These are phyloP conservation scores for Hypanus sabinus DNA, from an alignment of 2,113 vertebrate species.

Conservation along the genomic window DNA sequence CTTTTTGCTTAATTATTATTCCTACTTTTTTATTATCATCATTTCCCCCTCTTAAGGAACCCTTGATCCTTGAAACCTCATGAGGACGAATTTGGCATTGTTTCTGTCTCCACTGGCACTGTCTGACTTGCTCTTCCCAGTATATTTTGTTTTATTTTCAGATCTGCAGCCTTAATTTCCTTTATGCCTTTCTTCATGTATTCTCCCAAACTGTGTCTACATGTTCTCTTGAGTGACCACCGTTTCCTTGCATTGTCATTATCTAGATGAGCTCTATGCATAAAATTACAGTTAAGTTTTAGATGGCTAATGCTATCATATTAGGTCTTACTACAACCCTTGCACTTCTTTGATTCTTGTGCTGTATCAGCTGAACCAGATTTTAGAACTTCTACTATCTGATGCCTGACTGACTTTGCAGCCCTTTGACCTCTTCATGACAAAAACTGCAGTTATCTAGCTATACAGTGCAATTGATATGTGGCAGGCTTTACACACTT, in stretches of 20 bases:
- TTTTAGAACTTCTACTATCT: neutral
- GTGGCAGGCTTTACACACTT: too few relatives aligned
- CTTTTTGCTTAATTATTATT: neutral
- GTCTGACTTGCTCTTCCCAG: too few relatives aligned
- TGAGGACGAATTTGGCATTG: neutral
- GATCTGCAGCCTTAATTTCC: neutral
- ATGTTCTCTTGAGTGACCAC: neutral
- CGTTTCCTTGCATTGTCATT: neutral
- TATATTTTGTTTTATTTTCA: too few relatives aligned
- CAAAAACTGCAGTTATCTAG: neutral
- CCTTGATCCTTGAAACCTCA: neutral
- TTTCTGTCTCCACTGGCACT: too few relatives aligned
- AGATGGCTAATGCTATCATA: neutral
- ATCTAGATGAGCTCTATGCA: neutral
- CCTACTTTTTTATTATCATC: too few relatives aligned
- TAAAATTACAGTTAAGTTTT: neutral
- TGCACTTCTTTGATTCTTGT: neutral
- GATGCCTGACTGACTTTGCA: neutral
- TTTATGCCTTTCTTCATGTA: neutral
- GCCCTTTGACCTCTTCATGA: neutral
- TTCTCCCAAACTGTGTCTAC: neutral
- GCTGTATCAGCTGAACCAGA: neutral
- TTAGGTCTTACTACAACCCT: neutral
- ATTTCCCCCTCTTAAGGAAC: neutral
- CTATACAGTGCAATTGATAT: neutral